phyloP scores from a whole-genome alignment of 1,140 invertebrate species.

The Neotoxoptera formosana region DNA sequence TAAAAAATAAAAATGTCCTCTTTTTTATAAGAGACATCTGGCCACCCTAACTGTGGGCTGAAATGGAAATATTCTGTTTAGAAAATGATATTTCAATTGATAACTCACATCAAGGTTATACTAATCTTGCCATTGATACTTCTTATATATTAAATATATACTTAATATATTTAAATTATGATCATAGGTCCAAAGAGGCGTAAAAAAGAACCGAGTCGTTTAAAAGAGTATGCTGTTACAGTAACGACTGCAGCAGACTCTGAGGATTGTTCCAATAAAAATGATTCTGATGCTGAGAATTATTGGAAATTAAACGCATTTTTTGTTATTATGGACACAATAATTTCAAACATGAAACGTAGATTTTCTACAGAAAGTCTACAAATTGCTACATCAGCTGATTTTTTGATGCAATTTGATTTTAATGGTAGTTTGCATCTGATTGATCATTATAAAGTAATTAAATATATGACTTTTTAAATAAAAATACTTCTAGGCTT shows the following conservation, averaged over 20 bases:
- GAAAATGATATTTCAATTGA: not conserved
- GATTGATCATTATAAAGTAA: constrained; percentile 6
- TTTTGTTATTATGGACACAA: constrained; percentile 11
- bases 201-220: not conserved
- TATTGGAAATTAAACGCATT: not conserved
- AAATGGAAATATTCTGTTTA: not conserved
- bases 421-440: not conserved
- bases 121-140: not conserved
- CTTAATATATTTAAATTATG: not conserved
- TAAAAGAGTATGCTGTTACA: not conserved
- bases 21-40: no score
- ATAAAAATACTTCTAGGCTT: not conserved
- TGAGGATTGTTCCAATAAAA: not conserved
- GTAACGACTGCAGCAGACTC: not conserved
- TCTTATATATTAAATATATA: not conserved
- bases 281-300: not conserved
- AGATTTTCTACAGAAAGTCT: not conserved
- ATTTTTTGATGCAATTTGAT: not conserved
- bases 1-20: no score
- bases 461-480: not conserved
- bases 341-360: not conserved
- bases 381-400: constrained; percentile 7
- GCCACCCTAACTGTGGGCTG: not conserved
- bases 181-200: not conserved
- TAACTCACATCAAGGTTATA: not conserved